Percentiles rank a stretch among this genome's conserved stretches.
Conservation (phyloP, 2,888 invertebrate genomes). For the Mesodorylaimus sp. region DNA sequence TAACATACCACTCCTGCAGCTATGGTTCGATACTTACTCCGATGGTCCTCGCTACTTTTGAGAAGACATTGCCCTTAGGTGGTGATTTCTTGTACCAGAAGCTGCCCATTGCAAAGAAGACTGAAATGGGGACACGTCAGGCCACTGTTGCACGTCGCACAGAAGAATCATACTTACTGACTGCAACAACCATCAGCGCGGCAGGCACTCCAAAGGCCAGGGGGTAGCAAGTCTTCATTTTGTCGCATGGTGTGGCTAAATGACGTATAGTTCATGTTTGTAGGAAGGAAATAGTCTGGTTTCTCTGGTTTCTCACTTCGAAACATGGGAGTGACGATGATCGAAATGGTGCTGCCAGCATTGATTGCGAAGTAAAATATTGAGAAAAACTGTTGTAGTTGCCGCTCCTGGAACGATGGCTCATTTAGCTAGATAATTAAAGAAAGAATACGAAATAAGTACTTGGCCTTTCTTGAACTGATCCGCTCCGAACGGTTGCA, state of each 20-base stretch:
- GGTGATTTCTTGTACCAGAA: constrained; percentile 53
- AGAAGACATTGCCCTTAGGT: constrained; percentile 63
- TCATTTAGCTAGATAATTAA: not conserved
- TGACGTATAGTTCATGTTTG: too few species aligned
- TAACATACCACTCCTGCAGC: not conserved
- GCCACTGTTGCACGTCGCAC: not conserved
- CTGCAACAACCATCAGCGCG: constrained; percentile 58
- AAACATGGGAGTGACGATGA: constrained; percentile 65
- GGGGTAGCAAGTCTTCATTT: constrained; percentile 53
- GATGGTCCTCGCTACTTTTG: constrained; percentile 55
- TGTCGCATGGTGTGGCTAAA: constrained; percentile 2
- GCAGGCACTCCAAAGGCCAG: constrained; percentile 77
- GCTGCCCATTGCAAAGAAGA: constrained; percentile 61
- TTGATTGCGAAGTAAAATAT: constrained; percentile 86
- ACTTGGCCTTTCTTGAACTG: constrained; percentile 35
- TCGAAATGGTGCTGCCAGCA: constrained; percentile 64
- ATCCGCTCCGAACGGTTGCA: constrained; percentile 38
- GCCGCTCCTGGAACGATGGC: constrained; percentile 45
- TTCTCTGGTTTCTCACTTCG: constrained; percentile 38
- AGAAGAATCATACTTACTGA: constrained; percentile 40
- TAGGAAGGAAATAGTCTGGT: too few species aligned
- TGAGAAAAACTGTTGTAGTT: constrained; percentile 69
- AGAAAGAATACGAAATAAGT: not conserved
- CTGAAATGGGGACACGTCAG: constrained; percentile 37
- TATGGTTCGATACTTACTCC: constrained; percentile 43